phyloP scores from a whole-genome alignment of 1,140 invertebrate species.

The Dendroctonus valens region DNA sequence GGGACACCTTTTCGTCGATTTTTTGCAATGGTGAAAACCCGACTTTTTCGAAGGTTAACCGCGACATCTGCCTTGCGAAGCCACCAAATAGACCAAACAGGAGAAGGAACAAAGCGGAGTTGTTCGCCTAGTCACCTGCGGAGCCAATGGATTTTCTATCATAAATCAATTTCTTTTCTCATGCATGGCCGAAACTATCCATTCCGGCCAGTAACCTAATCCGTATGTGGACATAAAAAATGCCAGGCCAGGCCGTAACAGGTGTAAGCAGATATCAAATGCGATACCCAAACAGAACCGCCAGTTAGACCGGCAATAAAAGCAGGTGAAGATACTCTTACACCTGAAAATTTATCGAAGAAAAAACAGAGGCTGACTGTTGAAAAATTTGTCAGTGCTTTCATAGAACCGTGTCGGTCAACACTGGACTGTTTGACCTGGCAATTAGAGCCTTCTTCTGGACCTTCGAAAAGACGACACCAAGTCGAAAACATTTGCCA shows the following conservation, averaged over 20 bases:
- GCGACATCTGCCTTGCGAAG: too few relatives aligned
- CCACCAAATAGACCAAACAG: slow-evolving; percentile 4
- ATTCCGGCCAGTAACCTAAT: slow-evolving; percentile 15
- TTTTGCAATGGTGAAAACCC: too few relatives aligned
- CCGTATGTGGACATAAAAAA: slow-evolving; percentile 26
- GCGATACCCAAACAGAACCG: slow-evolving; percentile 26
- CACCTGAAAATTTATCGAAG: slow-evolving; percentile 21
- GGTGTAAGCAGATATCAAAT: slow-evolving; percentile 28
- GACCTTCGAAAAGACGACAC: too few relatives aligned
- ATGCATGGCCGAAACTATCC: slow-evolving; percentile 11
- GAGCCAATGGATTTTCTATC: slow-evolving; percentile 18
- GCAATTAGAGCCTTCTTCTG: not conserved
- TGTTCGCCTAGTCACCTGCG: slow-evolving; percentile 11
- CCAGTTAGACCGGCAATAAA: slow-evolving; percentile 27
- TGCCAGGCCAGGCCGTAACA: slow-evolving; percentile 11
- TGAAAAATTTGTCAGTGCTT: slow-evolving; percentile 15
- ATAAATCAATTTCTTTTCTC: slow-evolving; percentile 24
- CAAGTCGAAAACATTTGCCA: too few relatives aligned
- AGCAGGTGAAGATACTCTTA: slow-evolving; percentile 28
- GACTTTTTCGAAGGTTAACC: too few relatives aligned
- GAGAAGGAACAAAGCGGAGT: not conserved
- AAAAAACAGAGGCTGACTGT: slow-evolving; percentile 15
- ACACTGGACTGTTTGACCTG: slow-evolving; percentile 6
- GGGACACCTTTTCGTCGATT: not conserved
- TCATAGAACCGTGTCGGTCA: slow-evolving; percentile 5